phyloP scores from a whole-genome alignment of 2,888 invertebrate species.

The Lasioglossum villosulum region DNA sequence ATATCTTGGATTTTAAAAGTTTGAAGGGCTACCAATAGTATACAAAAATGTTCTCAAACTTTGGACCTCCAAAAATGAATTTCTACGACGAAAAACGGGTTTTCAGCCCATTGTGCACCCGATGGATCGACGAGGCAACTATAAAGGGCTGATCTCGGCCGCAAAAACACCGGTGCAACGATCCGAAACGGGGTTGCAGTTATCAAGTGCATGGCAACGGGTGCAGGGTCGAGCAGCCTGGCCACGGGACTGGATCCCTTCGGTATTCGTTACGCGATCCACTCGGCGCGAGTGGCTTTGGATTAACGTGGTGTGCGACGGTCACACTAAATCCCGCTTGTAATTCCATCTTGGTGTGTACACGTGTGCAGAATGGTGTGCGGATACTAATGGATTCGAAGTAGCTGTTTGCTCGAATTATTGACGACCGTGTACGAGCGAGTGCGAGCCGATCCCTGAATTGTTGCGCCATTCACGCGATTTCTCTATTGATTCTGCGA shows the following conservation, averaged over 20 bases:
- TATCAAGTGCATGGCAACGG: constrained; percentile 8
- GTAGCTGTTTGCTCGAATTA: constrained; percentile 52
- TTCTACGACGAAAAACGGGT: neutral
- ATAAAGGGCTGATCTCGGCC: neutral
- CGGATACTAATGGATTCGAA: constrained; percentile 53
- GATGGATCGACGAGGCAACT: neutral
- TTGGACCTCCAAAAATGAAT: neutral
- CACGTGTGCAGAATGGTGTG: neutral
- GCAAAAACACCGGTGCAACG: neutral
- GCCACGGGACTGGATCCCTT: constrained; percentile 15
- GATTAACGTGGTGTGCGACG: constrained; percentile 27
- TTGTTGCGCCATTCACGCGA: neutral
- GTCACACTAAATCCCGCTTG: constrained; percentile 23
- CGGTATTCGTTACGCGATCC: constrained; percentile 30
- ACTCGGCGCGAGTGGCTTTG: neutral
- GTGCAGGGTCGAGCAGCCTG: neutral
- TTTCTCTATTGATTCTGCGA: constrained; percentile 19
- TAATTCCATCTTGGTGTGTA: constrained; percentile 32
- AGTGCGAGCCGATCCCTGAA: constrained; percentile 10
- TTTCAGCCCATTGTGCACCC: neutral
- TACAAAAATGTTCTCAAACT: neutral
- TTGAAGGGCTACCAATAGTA: neutral
- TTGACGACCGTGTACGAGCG: constrained; percentile 13
- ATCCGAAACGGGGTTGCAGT: constrained; percentile 2
- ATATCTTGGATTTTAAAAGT: neutral